Base-by-base conservation (phyloP, 1,140 invertebrate genomes). In the Papilio polytes region DNA sequence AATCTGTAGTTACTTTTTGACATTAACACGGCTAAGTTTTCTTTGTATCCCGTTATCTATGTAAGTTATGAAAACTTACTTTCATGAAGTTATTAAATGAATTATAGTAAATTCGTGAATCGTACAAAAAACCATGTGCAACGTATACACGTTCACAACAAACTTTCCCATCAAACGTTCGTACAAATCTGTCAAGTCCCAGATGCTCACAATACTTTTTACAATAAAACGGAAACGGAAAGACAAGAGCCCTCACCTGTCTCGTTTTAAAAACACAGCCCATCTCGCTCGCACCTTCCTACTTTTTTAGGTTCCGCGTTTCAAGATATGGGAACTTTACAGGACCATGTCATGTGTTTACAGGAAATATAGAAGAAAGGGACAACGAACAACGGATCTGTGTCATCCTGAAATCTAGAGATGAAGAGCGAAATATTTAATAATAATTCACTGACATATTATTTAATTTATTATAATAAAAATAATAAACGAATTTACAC, bases 151-250 rank as follows among this genome's bases (percentile, higher is more conserved):
- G 9, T 59, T 70, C 78, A 81, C 79, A 86, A 46, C 72, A 82
- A 84, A 88, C 79, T 83, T 88, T 88, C 85, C 86, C 85, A 87
- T 81, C 82, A 80, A 76, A 81, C 74, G 78, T 72, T 76, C 82
- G 81, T 80, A 79, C 85, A 86, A 86, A 89, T 89, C 85, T 85
- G 86, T 86, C 85, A 84, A 83, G 44, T 74, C 83, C 86, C 91
- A 93, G 90, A 93, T 93, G 91, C 83, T 90, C 86, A 66, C 80
- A 82, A 85, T 70, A 83, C 88, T 93, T 91, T 93, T 93, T 92
- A 89, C 86, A 89, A 91, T 83, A 87, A 90, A 90, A 88, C 90
- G 91, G 91, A 93, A 92, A 88, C 92, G 92, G 93, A 92, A 94
- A 93, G 90, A 91, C 89, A 91, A 83, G 86, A 84, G 80, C 76